Conservation (phyloP, 2,888 invertebrate genomes). For the Hyles lineata region DNA sequence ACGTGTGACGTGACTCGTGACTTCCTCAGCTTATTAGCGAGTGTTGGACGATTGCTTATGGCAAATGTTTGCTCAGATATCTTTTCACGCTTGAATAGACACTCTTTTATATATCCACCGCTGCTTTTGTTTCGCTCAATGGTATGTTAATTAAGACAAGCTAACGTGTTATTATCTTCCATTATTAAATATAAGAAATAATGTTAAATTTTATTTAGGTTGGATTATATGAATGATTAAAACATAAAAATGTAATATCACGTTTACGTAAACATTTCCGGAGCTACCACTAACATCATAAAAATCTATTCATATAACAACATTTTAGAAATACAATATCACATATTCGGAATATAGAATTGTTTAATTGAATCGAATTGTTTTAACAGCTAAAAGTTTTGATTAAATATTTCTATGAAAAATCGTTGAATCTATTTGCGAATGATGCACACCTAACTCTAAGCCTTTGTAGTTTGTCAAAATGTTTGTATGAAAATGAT, state of each 20-base stretch:
- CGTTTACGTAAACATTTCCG: neutral
- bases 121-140: neutral
- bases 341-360: neutral
- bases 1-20: constrained; percentile 53
- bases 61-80: constrained; percentile 25
- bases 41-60: constrained; percentile 32
- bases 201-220: too few relatives aligned
- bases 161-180: too few relatives aligned
- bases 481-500: constrained; percentile 18
- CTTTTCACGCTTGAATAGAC: constrained; percentile 16
- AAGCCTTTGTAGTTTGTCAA: constrained; percentile 33
- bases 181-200: too few relatives aligned
- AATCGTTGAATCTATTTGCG: constrained; percentile 38
- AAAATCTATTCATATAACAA: neutral
- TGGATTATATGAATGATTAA: too few relatives aligned
- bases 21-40: constrained; percentile 59
- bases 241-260: neutral
- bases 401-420: constrained; percentile 36
- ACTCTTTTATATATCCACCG: neutral
- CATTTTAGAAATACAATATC: neutral
- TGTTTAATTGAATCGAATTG: neutral
- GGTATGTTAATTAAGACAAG: neutral
- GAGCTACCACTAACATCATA: neutral
- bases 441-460: constrained; percentile 30
- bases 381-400: constrained; percentile 7